Base-by-base conservation (phyloP, 30 jellyfish, hydroid and myxozoan species). In the Aurelia coerulea region DNA sequence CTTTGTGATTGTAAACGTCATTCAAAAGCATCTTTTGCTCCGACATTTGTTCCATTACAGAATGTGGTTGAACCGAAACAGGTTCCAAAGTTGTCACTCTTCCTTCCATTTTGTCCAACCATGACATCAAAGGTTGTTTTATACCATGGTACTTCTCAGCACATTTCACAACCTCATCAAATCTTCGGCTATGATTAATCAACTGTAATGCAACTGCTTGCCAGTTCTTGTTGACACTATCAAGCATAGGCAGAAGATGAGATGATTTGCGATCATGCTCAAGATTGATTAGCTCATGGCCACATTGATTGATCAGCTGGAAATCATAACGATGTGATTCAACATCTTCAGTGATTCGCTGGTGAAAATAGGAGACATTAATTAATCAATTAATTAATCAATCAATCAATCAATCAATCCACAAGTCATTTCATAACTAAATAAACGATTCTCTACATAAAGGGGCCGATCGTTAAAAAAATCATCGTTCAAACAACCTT, bases 91-190 rank as follows among this genome's bases (percentile, higher is more conserved):
- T 88, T 7, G 99, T 94, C 17, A 94, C 97, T 53, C 86, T 91
- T 54, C 99, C 99, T 78, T 94, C 99, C 99, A 94, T 94, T 52
- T 81, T 89, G 53, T 94, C 99, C 84, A 94, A 49, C 99, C 99
- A 94, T 5, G 73, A 62, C 78, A 82, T 15, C 53, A 94, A 75
- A 4, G 99, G 99, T 72, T 94, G 99, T 59, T 83, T 59, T 12
- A 95, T 89, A 12, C 97, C 96, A 69, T 94, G 99, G 60, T 88
- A 94, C 83, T 94, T 94, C 73, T 94, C 99, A 50, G 99, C 86
- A 74, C 99, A 94, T 72, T 94, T 94, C 54, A 94, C 99, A 53
- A 94, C 96, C 68, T 94, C 99, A 72, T 94, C 99, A 76, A 88
- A 94, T 65, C 94, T 79, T 42, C 97, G 85, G 58, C 97, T 94